Evolutionary conservation across 2,888 invertebrate genomes (phyloP).

Genomic region (Lithosia quadra): DNA sequence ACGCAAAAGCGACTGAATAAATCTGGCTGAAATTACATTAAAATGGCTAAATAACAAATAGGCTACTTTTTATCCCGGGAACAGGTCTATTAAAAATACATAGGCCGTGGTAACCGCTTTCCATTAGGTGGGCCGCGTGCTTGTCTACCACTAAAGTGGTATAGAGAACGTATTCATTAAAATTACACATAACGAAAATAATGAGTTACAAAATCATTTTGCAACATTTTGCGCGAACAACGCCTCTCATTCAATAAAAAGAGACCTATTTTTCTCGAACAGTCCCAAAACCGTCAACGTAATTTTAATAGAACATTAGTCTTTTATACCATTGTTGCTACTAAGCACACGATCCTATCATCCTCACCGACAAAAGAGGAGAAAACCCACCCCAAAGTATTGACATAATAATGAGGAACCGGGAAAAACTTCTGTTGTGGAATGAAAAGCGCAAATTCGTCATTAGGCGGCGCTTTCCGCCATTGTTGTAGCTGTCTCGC

Average conservation of each 20-base stretch:
- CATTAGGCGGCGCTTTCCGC: slow-evolving; percentile 86
- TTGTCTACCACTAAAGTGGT: no score
- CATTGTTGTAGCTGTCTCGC: slow-evolving; percentile 77
- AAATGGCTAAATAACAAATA: no score
- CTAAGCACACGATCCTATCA: slow-evolving; percentile 80
- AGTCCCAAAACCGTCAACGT: slow-evolving; percentile 44
- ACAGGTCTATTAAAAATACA: no score
- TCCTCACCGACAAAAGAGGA: slow-evolving; percentile 74
- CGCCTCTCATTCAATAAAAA: slow-evolving; percentile 30
- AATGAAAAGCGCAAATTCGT: slow-evolving; percentile 88
- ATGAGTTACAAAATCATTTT: not conserved
- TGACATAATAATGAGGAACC: slow-evolving; percentile 85
- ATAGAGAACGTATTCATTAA: not conserved
- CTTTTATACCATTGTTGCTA: slow-evolving; percentile 68
- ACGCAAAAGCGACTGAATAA: no score
- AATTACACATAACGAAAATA: not conserved
- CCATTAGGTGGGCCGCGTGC: no score
- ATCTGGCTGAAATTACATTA: no score
- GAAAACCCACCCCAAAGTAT: slow-evolving; percentile 81
- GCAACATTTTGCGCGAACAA: not conserved
- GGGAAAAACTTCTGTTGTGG: slow-evolving; percentile 87
- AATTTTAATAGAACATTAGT: slow-evolving; percentile 59
- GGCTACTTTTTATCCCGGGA: no score
- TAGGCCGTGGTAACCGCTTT: no score
- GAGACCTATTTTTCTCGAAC: slow-evolving; percentile 49